Conservation (phyloP, 2,888 invertebrate species). For the Phengaris alcon region DNA sequence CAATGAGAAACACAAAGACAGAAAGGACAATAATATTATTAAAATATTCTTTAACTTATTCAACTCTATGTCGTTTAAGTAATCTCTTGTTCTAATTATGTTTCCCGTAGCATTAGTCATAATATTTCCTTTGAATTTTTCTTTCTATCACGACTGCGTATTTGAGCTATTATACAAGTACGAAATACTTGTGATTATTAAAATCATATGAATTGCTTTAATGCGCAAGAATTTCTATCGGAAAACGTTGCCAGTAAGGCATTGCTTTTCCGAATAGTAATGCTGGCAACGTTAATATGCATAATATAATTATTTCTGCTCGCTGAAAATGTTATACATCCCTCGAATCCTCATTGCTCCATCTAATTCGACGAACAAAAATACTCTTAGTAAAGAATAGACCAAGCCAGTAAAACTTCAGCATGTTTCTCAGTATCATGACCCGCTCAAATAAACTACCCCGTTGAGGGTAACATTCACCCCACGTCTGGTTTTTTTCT, state of each 20-base stretch:
- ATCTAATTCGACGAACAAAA: too few species aligned
- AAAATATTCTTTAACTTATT: background rate
- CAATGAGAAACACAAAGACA: too few species aligned
- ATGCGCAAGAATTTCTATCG: too few species aligned
- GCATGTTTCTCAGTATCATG: constrained; percentile 6
- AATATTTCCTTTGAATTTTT: background rate
- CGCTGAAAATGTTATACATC: too few species aligned
- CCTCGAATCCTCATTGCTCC: too few species aligned
- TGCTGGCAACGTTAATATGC: too few species aligned
- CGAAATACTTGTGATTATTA: background rate
- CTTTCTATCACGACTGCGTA: background rate
- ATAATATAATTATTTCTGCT: too few species aligned
- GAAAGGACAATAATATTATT: too few species aligned
- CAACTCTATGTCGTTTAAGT: background rate
- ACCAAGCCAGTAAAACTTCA: background rate
- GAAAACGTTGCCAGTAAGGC: too few species aligned
- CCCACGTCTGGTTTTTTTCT: constrained; percentile 29
- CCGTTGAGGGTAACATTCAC: constrained; percentile 25
- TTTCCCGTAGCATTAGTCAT: background rate
- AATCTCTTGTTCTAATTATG: background rate
- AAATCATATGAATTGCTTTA: background rate
- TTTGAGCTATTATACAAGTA: background rate
- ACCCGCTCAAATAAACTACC: constrained; percentile 19
- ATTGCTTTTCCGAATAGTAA: too few species aligned
- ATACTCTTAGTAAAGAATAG: background rate